phyloP scores from a whole-genome alignment of 2,113 vertebrate species.

The Myiozetetes cayanensis region DNA sequence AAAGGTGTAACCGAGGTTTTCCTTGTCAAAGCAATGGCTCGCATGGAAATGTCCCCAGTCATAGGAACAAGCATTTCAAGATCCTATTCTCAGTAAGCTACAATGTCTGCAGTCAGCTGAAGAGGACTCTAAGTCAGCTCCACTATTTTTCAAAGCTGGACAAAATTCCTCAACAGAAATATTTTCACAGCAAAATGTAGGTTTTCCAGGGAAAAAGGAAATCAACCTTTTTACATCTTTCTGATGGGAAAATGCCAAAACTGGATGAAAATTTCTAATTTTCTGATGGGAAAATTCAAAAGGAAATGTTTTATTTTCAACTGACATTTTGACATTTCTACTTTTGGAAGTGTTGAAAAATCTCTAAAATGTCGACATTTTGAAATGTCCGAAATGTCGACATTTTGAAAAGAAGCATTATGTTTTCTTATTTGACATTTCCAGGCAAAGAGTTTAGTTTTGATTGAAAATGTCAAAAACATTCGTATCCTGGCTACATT shows the following conservation, averaged over 20 bases:
- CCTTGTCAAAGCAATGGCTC: conserved; percentile 9
- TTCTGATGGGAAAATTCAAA: conserved; percentile 59
- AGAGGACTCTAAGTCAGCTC: background rate
- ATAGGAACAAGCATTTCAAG: background rate
- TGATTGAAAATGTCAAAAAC: conserved; percentile 71
- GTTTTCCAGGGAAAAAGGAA: conserved; percentile 20
- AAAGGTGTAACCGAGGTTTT: background rate
- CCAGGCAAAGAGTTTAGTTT: conserved; percentile 67
- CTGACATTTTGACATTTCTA: conserved; percentile 66
- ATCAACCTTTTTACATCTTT: conserved; percentile 30
- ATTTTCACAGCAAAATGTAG: conserved; percentile 44
- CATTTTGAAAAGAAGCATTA: conserved; percentile 65
- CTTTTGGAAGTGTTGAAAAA: conserved; percentile 62
- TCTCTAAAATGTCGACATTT: conserved; percentile 62
- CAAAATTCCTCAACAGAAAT: conserved; percentile 47
- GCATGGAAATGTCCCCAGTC: background rate
- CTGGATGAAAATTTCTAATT: conserved; percentile 65
- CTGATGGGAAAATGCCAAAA: conserved; percentile 46
- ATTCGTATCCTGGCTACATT: conserved; percentile 63
- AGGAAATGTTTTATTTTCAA: conserved; percentile 60
- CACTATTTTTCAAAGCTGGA: background rate
- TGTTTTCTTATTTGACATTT: conserved; percentile 71
- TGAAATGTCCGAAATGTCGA: conserved; percentile 65
- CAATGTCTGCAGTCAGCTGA: background rate
- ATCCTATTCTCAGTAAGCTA: background rate